Base-by-base conservation (phyloP, 2,113 vertebrate genomes). In the Chrysemys picta region DNA sequence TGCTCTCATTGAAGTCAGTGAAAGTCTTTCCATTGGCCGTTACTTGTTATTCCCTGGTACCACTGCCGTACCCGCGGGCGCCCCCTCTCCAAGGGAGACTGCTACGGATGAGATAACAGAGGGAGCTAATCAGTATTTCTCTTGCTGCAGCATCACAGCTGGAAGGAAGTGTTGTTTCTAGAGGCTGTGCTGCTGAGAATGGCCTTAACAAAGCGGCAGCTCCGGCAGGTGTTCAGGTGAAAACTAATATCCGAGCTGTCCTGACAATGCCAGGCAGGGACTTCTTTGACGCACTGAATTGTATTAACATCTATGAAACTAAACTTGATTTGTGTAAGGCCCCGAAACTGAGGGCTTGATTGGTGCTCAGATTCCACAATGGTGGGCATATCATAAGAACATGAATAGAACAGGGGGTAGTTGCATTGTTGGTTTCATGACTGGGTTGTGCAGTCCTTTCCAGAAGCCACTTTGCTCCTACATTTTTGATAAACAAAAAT, bases 221-320 rank as follows among this genome's bases (percentile, higher is more conserved):
- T 69, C 35, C 21, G 8, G 3, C 21, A 38, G 13, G 14, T 25
- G 4, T 50, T 85, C 29, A 29, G 42, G 52, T 35, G 53, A 45
- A 59, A 13, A 17, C n/a, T 27, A 25, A 0, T 5, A 22, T 38
- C 52, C 16, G 27, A 10, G 21, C n/a, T 31, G 50, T 82, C 72
- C 78, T 56, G 35, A 29, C 54, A 69, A n/a, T 2, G 0, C 2
- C 0, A 10, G 16, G 50, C 13, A 49, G 88, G 69, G 47, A 42
- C 22, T 80, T 89, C 62, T 72, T 24, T 27, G 45, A 9, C 38
- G 22, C 56, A 78, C 45, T 85, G 80, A 79, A 82, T 69, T 69
- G 62, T 69, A n/a, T 62, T n/a, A 79, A 21, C 21, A 25, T 4
- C 16, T 21, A 69, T 11, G 14, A 47, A 82, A 79, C 2, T 14